A percentile compares a stretch with the other conserved stretches of the same genome.
These are phyloP conservation scores for Tragulus kanchil DNA, from an alignment of 2,113 vertebrate genomes.

Conservation along the genomic window DNA sequence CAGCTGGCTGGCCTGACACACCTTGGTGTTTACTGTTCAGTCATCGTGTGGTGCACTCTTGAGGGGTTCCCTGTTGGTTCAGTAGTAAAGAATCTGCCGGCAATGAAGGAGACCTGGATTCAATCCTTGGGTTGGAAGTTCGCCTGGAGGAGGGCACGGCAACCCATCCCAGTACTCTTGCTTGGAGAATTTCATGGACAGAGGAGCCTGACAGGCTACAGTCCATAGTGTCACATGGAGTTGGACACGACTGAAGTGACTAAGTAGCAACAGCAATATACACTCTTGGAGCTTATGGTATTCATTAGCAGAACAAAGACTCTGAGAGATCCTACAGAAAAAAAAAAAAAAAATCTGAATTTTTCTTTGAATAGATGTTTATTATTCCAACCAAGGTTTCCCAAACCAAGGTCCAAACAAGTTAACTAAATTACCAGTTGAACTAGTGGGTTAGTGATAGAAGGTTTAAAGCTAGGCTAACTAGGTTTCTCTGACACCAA, in stretches of 20 bases:
- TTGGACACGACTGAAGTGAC: no score
- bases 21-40: not conserved
- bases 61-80: no score
- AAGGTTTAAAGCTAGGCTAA: not conserved
- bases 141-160: no score
- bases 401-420: not conserved
- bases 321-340: not conserved
- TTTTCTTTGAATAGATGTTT: not conserved
- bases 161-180: no score
- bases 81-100: no score
- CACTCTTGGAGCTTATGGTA: not conserved
- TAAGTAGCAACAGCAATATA: no score
- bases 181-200: no score
- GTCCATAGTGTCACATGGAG: no score
- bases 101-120: no score
- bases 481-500: not conserved
- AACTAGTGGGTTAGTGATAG: not conserved
- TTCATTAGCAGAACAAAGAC: not conserved
- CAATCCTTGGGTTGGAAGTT: no score
- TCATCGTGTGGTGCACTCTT: no score
- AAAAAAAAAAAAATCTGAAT: not conserved
- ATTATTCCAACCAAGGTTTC: not conserved
- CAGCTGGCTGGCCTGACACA: slow-evolving; percentile 10
- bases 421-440: not conserved
- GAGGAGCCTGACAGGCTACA: no score